Conservation (phyloP, 2,113 vertebrate genomes). For the Hoplias malabaricus region DNA sequence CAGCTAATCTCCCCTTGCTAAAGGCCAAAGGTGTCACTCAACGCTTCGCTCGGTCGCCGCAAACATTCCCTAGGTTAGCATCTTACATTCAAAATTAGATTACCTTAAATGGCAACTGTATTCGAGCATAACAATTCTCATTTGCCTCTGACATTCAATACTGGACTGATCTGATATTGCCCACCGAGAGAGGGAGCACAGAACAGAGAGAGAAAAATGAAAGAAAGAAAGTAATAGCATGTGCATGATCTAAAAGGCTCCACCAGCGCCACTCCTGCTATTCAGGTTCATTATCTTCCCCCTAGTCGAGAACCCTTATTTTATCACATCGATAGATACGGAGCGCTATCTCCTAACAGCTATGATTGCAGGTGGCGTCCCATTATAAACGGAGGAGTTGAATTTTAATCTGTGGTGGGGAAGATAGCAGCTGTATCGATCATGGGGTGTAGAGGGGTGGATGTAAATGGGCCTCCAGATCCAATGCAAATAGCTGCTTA, state of each 20-base stretch:
- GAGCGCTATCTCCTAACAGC: slow-evolving; percentile 50
- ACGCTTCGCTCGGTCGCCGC: background rate
- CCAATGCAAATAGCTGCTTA: background rate
- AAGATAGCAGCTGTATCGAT: slow-evolving; percentile 54
- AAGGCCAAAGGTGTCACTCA: slow-evolving; percentile 44
- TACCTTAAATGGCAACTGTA: slow-evolving; percentile 39
- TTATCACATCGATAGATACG: slow-evolving; percentile 46
- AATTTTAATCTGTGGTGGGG: slow-evolving; percentile 50
- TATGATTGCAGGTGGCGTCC: slow-evolving; percentile 49
- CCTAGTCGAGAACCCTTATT: slow-evolving; percentile 21
- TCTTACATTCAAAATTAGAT: slow-evolving; percentile 32
- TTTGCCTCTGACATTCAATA: slow-evolving; percentile 27
- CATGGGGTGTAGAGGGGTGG: too few relatives aligned
- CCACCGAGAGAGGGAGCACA: background rate
- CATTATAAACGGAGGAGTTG: slow-evolving; percentile 50
- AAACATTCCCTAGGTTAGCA: slow-evolving; percentile 38
- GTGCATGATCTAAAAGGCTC: background rate
- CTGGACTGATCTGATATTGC: slow-evolving; percentile 14
- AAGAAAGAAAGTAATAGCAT: background rate
- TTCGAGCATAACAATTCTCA: slow-evolving; percentile 16
- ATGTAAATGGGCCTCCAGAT: slow-evolving; percentile 1
- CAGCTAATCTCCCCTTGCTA: slow-evolving; percentile 31
- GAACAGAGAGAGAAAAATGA: background rate
- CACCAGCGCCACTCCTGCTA: background rate
- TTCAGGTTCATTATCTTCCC: slow-evolving; percentile 16